These are phyloP conservation scores for Vanacampus margaritifer DNA, from an alignment of 2,113 vertebrate genomes.

Conservation along the genomic window DNA sequence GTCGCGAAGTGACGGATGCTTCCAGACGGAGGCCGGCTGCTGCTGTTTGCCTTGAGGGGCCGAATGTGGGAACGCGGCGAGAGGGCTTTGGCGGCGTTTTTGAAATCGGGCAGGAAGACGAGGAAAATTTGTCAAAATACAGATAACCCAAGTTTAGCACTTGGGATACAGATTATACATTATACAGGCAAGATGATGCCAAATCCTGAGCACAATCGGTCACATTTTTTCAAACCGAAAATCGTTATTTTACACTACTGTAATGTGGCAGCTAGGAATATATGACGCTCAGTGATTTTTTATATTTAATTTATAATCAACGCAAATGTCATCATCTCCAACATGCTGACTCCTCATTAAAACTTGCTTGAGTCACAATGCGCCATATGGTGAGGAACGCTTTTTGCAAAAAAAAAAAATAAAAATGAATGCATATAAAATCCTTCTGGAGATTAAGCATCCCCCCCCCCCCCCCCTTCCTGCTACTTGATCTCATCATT, in stretches of 20 bases:
- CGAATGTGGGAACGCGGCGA: conserved; percentile 52
- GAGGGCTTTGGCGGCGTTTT: conserved; percentile 49
- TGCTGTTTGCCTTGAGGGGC: conserved; percentile 36
- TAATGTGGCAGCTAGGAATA: too few relatives aligned
- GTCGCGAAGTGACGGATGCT: conserved; percentile 59
- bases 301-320: conserved; percentile 31
- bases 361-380: conserved; percentile 36
- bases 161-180: too few relatives aligned
- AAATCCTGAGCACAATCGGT: too few relatives aligned
- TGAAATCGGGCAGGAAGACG: conserved; percentile 32
- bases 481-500: background rate
- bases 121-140: conserved; percentile 54
- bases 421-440: too few relatives aligned
- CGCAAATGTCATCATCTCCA: conserved; percentile 60
- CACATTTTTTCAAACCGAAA: too few relatives aligned
- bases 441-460: background rate
- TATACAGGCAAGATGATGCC: too few relatives aligned
- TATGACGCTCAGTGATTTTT: too few relatives aligned
- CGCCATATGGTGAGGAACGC: conserved; percentile 44
- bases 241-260: too few relatives aligned
- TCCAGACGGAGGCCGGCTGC: conserved; percentile 30
- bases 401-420: background rate
- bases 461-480: too few relatives aligned
- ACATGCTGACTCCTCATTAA: conserved; percentile 55
- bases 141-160: conserved; percentile 14